Evolutionary conservation across 2,888 invertebrate genomes (phyloP).

Genomic region (Euproctis similis): DNA sequence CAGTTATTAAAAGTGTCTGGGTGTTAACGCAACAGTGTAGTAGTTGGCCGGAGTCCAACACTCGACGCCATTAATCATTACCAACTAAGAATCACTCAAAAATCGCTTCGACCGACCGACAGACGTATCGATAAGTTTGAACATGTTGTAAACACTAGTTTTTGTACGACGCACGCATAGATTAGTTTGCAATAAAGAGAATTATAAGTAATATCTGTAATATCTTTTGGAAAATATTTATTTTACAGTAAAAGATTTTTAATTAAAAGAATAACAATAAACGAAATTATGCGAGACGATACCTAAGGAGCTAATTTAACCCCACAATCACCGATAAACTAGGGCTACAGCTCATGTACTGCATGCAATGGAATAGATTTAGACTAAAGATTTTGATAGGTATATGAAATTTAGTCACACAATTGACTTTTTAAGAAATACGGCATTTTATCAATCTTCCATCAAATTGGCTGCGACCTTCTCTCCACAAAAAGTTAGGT

Average conservation of each 20-base stretch:
- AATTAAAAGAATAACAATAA: too few species aligned
- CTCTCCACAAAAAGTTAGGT: too few species aligned
- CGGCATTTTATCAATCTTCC: too few species aligned
- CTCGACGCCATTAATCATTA: slow-evolving; percentile 34
- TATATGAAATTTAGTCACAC: too few species aligned
- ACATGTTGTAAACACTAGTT: slow-evolving; percentile 45
- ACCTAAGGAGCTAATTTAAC: too few species aligned
- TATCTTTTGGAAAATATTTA: neutral
- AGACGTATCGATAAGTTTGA: slow-evolving; percentile 49
- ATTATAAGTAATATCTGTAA: neutral
- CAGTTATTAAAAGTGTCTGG: slow-evolving; percentile 37
- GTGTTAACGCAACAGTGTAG: slow-evolving; percentile 30
- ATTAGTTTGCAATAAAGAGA: slow-evolving; percentile 13
- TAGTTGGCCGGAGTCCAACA: slow-evolving; percentile 27
- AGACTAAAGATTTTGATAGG: too few species aligned
- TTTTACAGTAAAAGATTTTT: neutral
- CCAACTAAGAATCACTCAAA: slow-evolving; percentile 46
- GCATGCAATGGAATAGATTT: too few species aligned
- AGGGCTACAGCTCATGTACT: too few species aligned
- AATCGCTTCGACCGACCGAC: slow-evolving; percentile 39
- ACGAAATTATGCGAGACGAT: too few species aligned
- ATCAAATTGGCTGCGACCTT: too few species aligned
- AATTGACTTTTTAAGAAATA: too few species aligned
- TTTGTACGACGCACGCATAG: slow-evolving; percentile 18
- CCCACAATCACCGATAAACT: too few species aligned